Conservation (phyloP, 1,140 invertebrate genomes). For the Phortica variegata region DNA sequence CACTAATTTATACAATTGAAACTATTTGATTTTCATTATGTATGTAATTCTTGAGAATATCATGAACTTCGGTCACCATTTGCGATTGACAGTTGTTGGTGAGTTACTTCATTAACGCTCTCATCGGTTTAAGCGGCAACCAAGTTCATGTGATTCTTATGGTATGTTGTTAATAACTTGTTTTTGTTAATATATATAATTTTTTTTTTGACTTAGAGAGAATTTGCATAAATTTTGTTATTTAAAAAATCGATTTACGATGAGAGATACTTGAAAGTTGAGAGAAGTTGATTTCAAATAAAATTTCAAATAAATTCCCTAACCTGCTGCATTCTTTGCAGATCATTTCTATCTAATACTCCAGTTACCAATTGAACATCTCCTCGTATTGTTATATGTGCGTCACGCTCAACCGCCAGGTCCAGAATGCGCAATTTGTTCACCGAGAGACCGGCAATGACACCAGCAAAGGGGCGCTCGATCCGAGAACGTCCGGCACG, state of each 20-base stretch:
- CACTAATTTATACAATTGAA: slow-evolving; percentile 42
- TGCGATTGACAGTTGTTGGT: too few species aligned
- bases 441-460: slow-evolving; percentile 84
- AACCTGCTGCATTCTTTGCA: slow-evolving; percentile 82
- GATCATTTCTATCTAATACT: slow-evolving; percentile 71
- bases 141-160: too few species aligned
- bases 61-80: too few species aligned
- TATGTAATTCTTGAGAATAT: too few species aligned
- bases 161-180: too few species aligned
- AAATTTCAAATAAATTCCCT: slow-evolving; percentile 58
- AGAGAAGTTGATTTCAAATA: slow-evolving; percentile 47
- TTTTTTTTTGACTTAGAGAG: slow-evolving; percentile 28
- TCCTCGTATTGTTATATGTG: slow-evolving; percentile 70
- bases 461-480: slow-evolving; percentile 78
- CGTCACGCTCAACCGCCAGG: slow-evolving; percentile 77
- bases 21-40: too few species aligned
- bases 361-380: slow-evolving; percentile 73
- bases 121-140: too few species aligned
- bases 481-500: slow-evolving; percentile 70
- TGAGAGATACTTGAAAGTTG: slow-evolving; percentile 56
- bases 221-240: slow-evolving; percentile 42
- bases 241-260: slow-evolving; percentile 29
- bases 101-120: too few species aligned
- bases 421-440: slow-evolving; percentile 84
- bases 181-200: slow-evolving; percentile 7